phyloP scores from a whole-genome alignment of 2,888 invertebrate species.

The Chrysodeixis includens region DNA sequence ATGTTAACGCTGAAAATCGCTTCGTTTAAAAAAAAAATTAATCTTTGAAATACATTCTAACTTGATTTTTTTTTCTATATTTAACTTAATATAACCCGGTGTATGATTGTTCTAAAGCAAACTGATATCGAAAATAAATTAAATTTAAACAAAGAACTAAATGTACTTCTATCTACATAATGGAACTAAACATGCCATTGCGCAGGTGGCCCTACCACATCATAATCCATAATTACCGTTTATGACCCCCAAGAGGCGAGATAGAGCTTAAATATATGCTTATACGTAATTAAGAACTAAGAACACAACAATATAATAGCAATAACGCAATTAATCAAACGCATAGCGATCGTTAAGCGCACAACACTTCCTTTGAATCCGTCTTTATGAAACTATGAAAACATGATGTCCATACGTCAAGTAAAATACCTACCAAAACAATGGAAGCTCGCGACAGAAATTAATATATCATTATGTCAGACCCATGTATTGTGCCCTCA shows the following conservation, averaged over 20 bases:
- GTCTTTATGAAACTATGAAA: conserved; percentile 89
- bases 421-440: conserved; percentile 89
- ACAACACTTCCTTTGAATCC: conserved; percentile 76
- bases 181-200: not conserved
- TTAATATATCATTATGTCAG: conserved; percentile 90
- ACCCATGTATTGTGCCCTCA: conserved; percentile 80
- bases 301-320: conserved; percentile 52
- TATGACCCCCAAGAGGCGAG: not conserved
- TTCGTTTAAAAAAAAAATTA: too few relatives aligned
- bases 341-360: conserved; percentile 81
- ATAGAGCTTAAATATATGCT: not conserved
- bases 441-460: conserved; percentile 87
- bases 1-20: too few relatives aligned
- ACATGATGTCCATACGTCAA: conserved; percentile 88
- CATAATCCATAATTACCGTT: not conserved
- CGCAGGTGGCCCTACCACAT: not conserved
- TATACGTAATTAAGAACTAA: conserved; percentile 17
- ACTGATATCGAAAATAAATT: too few relatives aligned
- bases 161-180: too few relatives aligned
- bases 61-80: too few relatives aligned
- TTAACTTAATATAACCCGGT: too few relatives aligned
- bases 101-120: too few relatives aligned
- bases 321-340: conserved; percentile 76
- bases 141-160: too few relatives aligned
- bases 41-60: too few relatives aligned